Base-by-base conservation (phyloP, 2,888 invertebrate species). In the Hemistola chrysoprasaria region DNA sequence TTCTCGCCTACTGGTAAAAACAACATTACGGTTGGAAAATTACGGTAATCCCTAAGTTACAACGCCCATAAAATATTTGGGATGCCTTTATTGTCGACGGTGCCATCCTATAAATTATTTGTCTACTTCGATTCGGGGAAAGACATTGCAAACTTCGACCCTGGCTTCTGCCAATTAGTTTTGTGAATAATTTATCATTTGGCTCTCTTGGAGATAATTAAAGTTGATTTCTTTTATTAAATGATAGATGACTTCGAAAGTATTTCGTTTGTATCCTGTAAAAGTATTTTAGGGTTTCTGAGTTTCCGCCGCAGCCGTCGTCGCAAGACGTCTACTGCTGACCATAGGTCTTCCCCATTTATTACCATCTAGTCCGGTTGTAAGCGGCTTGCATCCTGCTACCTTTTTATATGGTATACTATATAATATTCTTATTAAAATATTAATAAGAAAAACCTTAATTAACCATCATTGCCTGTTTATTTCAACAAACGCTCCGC, bases 401-500 rank as follows among this genome's bases (percentile, higher is more conserved):
- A n/a, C n/a, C n/a, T n/a, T n/a, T n/a, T n/a, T n/a, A n/a, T n/a
- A n/a, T n/a, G n/a, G n/a, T n/a, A n/a, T n/a, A n/a, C n/a, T n/a
- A n/a, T n/a, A n/a, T n/a, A n/a, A n/a, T n/a, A n/a, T n/a, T n/a
- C n/a, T n/a, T n/a, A n/a, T n/a, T n/a, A n/a, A n/a, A n/a, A n/a
- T n/a, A n/a, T n/a, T n/a, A n/a, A n/a, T n/a, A n/a, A n/a, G n/a
- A n/a, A n/a, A 16, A 55, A 49, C 11, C 32, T 43, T 47, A 55
- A 57, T 55, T 53, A 48, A 51, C 56, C 39, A 48, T 43, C 35
- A 49, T 39, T 53, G 38, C 46, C 31, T 47, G 56, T 63, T 65
- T 61, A 61, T 67, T 62, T 54, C 35, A 48, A 55, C 56, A 57
- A 63, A 57, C 60, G 51, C 56, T 57, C 53, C 47, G 57, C 57